Percentiles rank a stretch among this genome's conserved stretches.
phyloP scores from a whole-genome alignment of 2,888 invertebrate genomes.

The Priapulus caudatus region DNA sequence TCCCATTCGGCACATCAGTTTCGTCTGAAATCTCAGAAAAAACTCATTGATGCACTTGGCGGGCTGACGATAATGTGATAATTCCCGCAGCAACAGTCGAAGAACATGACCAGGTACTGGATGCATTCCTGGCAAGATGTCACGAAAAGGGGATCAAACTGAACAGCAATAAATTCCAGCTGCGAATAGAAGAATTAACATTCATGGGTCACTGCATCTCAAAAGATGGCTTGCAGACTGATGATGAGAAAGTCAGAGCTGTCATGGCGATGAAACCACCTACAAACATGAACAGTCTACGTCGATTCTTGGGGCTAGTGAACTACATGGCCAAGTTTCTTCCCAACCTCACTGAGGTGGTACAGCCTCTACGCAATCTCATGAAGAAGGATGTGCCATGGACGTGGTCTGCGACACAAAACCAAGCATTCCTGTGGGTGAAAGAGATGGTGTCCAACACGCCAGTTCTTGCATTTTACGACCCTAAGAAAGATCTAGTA shows the following conservation, averaged over 20 bases:
- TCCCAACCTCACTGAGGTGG: not conserved
- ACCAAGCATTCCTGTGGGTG: not conserved
- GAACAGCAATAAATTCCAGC: not conserved
- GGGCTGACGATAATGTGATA: not conserved
- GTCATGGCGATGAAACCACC: not conserved
- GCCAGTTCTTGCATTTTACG: not conserved
- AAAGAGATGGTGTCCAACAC: not conserved
- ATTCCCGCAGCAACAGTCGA: not conserved
- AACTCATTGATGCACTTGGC: not conserved
- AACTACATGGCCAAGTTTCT: not conserved
- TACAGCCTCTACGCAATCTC: conserved; percentile 1
- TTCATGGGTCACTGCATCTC: not conserved
- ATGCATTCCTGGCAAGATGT: not conserved
- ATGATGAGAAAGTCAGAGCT: not conserved
- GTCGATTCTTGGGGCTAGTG: not conserved
- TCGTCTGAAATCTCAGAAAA: not conserved
- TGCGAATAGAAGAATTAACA: not conserved
- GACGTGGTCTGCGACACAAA: not conserved
- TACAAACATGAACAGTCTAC: not conserved
- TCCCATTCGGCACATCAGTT: not conserved
- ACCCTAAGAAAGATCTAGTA: not conserved
- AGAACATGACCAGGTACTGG: not conserved
- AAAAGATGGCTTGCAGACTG: not conserved
- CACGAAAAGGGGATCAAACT: not conserved
- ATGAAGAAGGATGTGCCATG: not conserved